Base-by-base conservation (phyloP, 2,888 invertebrate genomes). In the Meteorus cinctellus region DNA sequence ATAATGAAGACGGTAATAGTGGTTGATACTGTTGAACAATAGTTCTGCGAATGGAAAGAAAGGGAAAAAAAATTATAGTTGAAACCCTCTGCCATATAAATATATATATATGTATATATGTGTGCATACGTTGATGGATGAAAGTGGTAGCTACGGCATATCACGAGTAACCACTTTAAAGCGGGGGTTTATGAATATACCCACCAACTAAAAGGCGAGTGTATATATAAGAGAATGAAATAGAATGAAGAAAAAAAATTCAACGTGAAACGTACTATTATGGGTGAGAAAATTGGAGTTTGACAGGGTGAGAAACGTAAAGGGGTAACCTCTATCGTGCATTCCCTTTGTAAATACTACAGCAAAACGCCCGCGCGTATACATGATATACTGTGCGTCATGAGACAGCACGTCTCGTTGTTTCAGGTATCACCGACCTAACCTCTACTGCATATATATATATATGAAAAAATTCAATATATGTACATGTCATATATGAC, bases 301-400 rank as follows among this genome's bases (percentile, higher is more conserved):
- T 70, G 60, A n/a, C 66, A 62, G 59, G 68, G 45, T 62, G 59
- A 75, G 74, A 74, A 77, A 36, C 48, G 36, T 19, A 55, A 68
- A 79, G 72, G 72, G 69, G 60, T 36, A 19, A 19, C 55, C 55
- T 41, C 70, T 59, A 81, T 79, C 59, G 60, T 76, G 72, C 72
- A 80, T 82, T 82, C 80, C 71, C 81, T 81, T 81, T 80, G 79
- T 79, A 51, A 72, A 59, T 60, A 73, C 55, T 72, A 66, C 78
- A 74, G 77, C 77, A 72, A 59, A 71, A 36, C 41, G 29, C 24
- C 70, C 62, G 19, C 69, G 29, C 69, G 48, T 51, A 41, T 34
- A 34, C 34, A 34, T 41, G 41, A 41, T 16, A 69, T 69, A 51
- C 29, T 14, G 34, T 31, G 48, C 48, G 48, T 48, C 48, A 48